Percentiles rank a stretch among this genome's conserved stretches.
phyloP scores from a whole-genome alignment of 2,113 vertebrate genomes.

The Leucoraja erinaceus region DNA sequence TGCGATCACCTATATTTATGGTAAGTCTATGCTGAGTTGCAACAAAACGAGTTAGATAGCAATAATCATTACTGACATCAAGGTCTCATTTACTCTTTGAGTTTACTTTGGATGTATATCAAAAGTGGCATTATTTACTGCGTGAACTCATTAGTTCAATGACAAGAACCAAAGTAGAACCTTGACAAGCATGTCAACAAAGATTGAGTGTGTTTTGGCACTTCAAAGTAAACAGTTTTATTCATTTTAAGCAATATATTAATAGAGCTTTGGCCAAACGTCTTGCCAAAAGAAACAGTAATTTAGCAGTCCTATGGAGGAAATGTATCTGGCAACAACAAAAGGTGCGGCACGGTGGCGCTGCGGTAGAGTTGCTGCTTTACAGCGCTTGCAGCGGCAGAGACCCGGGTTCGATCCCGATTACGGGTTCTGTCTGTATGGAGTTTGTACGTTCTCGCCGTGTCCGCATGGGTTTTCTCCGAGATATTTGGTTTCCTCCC shows the following conservation, averaged over 20 bases:
- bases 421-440: no score
- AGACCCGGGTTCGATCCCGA: no score
- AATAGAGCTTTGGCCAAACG: background rate
- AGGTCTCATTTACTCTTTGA: background rate
- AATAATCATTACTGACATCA: background rate
- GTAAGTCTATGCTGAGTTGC: background rate
- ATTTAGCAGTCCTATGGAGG: background rate
- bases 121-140: background rate
- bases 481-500: no score
- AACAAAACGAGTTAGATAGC: background rate
- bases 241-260: background rate
- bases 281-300: slow-evolving; percentile 16
- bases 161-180: slow-evolving; percentile 14
- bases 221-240: slow-evolving; percentile 11
- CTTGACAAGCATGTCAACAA: background rate
- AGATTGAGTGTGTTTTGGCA: background rate
- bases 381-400: no score
- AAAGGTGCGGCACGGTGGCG: no score
- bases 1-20: background rate
- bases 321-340: background rate
- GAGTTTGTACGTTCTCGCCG: no score
- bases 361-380: no score
- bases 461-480: no score
- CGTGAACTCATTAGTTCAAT: background rate
- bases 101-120: slow-evolving; percentile 9